Base-by-base conservation (phyloP, 1,140 invertebrate genomes). In the Trachymyrmex cornetzi region DNA sequence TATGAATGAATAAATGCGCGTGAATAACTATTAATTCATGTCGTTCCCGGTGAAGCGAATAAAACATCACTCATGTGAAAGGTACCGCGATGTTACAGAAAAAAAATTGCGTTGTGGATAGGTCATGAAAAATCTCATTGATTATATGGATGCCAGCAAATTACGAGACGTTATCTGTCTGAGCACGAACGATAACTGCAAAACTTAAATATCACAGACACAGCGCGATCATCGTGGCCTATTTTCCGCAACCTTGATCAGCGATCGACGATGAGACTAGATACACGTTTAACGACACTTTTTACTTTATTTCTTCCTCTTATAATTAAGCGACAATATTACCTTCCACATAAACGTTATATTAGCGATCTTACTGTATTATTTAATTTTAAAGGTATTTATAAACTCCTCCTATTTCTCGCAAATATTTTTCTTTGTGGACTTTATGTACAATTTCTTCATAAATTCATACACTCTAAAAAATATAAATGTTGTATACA, bases 171-270 rank as follows among this genome's bases (percentile, higher is more conserved):
- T 72, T 82, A 82, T 84, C 34, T 44, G 27, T 48, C 4, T n/a
- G 22, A 30, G 9, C 30, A 48, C 19, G 11, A 22, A 22, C 79
- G 34, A 67, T 55, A n/a, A 53, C 27, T 80, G n/a, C 63, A 16
- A 74, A 74, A 19, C n/a, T 84, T 84, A 75, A 84, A 84, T 84
- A 84, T 84, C 80, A 84, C 22, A 27, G 67, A 74, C 11, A 22
- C 19, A 53, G 19, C 57, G 74, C 7, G 61, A 80, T 67, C 27
- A n/a, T 34, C 24, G 24, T 48, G 55, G 27, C 69, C 80, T 59
- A 71, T 81, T 81, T 81, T 81, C 77, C 24, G 0, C n/a, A 30
- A 81, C 77, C 77, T 81, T 81, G 64, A 69, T 55, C 6, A 16
- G 19, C 24, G 14, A 44, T 61, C 24, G 24, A 82, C 19, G 79